Evolutionary conservation across 1,140 invertebrate species (phyloP).

Genomic region (Drosophila punjabiensis): DNA sequence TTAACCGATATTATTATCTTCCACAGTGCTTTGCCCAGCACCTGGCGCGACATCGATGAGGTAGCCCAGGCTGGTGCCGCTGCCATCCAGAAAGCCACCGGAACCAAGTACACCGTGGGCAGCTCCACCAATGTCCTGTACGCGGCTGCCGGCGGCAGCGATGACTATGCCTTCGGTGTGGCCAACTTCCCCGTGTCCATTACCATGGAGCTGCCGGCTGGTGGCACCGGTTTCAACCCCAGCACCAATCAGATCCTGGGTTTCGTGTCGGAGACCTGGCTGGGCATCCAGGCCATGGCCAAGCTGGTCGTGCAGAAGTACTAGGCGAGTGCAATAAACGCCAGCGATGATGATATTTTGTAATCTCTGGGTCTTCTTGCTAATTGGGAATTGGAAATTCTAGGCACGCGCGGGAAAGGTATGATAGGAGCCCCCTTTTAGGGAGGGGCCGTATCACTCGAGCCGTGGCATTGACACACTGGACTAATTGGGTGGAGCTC

Average conservation of each 20-base stretch:
- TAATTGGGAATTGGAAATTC: slow-evolving; percentile 18
- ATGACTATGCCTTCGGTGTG: slow-evolving; percentile 89
- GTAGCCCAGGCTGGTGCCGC: slow-evolving; percentile 85
- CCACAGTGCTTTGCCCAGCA: slow-evolving; percentile 68
- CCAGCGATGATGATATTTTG: slow-evolving; percentile 34
- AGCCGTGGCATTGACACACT: slow-evolving; percentile 36
- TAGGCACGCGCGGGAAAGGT: not conserved
- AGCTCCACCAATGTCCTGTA: slow-evolving; percentile 88
- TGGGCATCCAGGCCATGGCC: slow-evolving; percentile 87
- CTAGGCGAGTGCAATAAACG: slow-evolving; percentile 55
- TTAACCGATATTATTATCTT: not conserved
- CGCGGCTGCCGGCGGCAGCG: slow-evolving; percentile 87
- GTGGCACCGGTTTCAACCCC: slow-evolving; percentile 88
- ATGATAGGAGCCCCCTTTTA: not conserved
- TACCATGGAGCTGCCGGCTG: slow-evolving; percentile 90
- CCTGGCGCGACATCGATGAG: slow-evolving; percentile 77
- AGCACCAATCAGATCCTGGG: slow-evolving; percentile 88
- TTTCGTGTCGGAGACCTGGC: slow-evolving; percentile 91
- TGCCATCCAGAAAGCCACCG: slow-evolving; percentile 85
- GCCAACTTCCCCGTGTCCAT: slow-evolving; percentile 88
- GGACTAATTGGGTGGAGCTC: slow-evolving; percentile 17
- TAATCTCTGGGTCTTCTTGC: slow-evolving; percentile 16
- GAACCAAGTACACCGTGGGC: slow-evolving; percentile 88
- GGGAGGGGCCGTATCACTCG: not conserved
- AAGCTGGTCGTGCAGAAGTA: slow-evolving; percentile 67